Evolutionary conservation across 2,888 invertebrate species (phyloP).

Genomic region (Synergus itoensis): DNA sequence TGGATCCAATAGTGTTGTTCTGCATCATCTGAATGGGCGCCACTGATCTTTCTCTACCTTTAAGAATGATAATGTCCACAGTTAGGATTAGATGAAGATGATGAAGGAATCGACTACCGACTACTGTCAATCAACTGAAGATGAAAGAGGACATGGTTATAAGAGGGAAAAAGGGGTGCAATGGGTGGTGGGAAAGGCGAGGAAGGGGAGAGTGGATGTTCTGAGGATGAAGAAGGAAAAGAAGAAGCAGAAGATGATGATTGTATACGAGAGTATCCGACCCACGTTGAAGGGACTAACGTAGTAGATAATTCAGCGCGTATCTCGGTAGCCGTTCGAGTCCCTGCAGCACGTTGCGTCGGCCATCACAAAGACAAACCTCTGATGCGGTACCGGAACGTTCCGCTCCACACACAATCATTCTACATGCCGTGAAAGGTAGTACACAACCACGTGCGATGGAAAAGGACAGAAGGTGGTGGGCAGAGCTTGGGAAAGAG

Average conservation of each 20-base stretch:
- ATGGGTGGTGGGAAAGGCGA: not conserved
- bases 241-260: constrained; percentile 51
- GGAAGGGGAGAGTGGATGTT: constrained; percentile 55
- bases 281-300: constrained; percentile 70
- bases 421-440: constrained; percentile 63
- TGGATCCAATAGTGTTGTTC: too few relatives aligned
- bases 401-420: constrained; percentile 72
- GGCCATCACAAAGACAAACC: constrained; percentile 77
- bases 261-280: constrained; percentile 63
- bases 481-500: constrained; percentile 48
- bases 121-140: constrained; percentile 3
- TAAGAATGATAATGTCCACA: too few relatives aligned
- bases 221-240: constrained; percentile 53
- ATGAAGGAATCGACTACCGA: constrained; percentile 5
- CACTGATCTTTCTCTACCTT: too few relatives aligned
- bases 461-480: constrained; percentile 52
- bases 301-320: constrained; percentile 76
- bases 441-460: constrained; percentile 55
- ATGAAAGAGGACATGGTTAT: constrained; percentile 3
- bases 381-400: constrained; percentile 70
- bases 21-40: too few relatives aligned
- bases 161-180: constrained; percentile 20
- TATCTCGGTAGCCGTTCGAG: constrained; percentile 75
- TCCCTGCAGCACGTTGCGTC: constrained; percentile 68
- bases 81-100: not conserved